phyloP scores from a whole-genome alignment of 1,140 invertebrate genomes.

The Drosophila triauraria region DNA sequence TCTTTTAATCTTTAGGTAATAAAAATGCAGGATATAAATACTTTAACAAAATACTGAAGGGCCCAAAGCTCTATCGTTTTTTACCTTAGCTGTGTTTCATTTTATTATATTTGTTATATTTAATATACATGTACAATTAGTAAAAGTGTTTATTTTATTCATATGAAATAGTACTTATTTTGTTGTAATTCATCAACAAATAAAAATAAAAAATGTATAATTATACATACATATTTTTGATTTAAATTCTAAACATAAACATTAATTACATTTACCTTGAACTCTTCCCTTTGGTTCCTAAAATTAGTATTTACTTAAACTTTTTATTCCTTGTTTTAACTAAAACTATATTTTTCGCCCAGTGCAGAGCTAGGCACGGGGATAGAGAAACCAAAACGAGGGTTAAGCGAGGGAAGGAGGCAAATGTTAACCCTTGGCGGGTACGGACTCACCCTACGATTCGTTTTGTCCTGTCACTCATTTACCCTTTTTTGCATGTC shows the following conservation, averaged over 20 bases:
- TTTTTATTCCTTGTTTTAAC: neutral
- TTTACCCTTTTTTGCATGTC: conserved; percentile 82
- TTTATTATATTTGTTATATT: neutral
- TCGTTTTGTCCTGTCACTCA: conserved; percentile 73
- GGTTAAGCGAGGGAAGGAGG: conserved; percentile 33
- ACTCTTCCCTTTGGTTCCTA: neutral
- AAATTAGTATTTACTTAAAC: no score
- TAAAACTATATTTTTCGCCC: neutral
- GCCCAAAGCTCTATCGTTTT: rapidly evolving
- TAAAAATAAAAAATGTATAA: neutral
- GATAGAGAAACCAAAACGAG: conserved; percentile 39
- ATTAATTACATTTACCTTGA: no score
- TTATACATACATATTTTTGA: no score
- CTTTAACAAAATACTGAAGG: neutral
- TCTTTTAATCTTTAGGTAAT: neutral
- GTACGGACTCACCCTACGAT: conserved; percentile 18
- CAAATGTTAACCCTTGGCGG: conserved; percentile 46
- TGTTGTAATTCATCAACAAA: neutral
- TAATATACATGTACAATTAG: no score
- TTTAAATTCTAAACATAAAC: neutral
- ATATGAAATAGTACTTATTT: no score
- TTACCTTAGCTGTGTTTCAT: neutral
- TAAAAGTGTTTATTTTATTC: no score
- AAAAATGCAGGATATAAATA: neutral
- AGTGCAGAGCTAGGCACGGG: conserved; percentile 17